Evolutionary conservation across 2,113 vertebrate genomes (phyloP), one percentile per base, ranked within the genome.

Genomic region (Pampusana beccarii): DNA sequence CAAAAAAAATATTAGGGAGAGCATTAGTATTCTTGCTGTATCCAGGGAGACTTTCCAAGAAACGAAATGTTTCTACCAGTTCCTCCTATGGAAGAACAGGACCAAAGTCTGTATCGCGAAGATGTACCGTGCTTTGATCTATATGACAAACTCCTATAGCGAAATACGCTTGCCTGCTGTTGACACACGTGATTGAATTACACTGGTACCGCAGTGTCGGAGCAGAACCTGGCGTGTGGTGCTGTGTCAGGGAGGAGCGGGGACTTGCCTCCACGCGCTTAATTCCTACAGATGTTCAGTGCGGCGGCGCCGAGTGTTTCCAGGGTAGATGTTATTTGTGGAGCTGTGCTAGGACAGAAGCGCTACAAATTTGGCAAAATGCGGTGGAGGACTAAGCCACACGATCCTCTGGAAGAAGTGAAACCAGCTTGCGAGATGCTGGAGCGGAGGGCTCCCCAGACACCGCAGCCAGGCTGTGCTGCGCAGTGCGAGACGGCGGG

Each of bases 281-380:
- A 16, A 1, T 51, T 53, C 0, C 1, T 53, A 6, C 46, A 33
- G 73, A 8, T 1, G 2, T 16, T 34, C n/a, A 2, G 23, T 10
- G 29, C 36, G 15, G 29, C 0, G 4, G 29, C 75, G 58, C 58
- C 48, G 78, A 24, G 65, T 1, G 0, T 87, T 80, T 42, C 74
- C 79, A 66, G 78, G 58, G 54, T 11, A 5, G 85, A 23, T 36
- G 36, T 24, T 81, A 53, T 31, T 57, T 7, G 0, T 3, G 11
- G 34, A 89, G 77, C 69, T 75, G 3, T 6, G 5, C 18, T 34
- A 23, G 73, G 73, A 71, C 57, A 62, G 25, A 90, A 90, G 72
- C 16, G 86, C 67, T 78, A 26, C 73, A 86, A 90, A 77, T 8
- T 4, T 2, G 48, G 31, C 57, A 36, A 38, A 50, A n/a, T 15